These are phyloP conservation scores for Oxystoma pomonae DNA, from an alignment of 2,888 invertebrate genomes.

Conservation along the genomic window DNA sequence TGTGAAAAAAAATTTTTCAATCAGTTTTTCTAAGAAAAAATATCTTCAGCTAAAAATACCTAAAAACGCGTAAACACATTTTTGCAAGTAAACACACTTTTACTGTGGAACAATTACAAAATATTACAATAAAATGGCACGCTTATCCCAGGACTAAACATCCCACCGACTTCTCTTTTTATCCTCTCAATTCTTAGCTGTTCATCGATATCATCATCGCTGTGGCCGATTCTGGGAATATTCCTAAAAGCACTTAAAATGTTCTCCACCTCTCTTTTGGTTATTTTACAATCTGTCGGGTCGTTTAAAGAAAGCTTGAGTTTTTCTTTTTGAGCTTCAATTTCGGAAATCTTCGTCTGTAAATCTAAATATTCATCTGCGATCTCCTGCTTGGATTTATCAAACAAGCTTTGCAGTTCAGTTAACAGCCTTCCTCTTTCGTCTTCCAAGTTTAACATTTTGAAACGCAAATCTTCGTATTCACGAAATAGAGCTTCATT, in stretches of 20 bases:
- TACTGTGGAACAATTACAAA: constrained; percentile 14
- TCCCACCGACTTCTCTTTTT: constrained; percentile 3
- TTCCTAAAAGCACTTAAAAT: constrained; percentile 24
- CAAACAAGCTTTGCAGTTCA: constrained; percentile 29
- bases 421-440: constrained; percentile 28
- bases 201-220: constrained; percentile 7
- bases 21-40: no score
- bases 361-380: constrained; percentile 29
- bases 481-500: constrained; percentile 23
- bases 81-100: no score
- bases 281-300: constrained; percentile 7
- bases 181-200: constrained; percentile 7
- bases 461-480: constrained; percentile 27
- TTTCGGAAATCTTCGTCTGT: constrained; percentile 27
- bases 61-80: no score
- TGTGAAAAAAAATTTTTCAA: no score
- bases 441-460: constrained; percentile 30
- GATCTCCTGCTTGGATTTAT: constrained; percentile 30
- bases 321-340: constrained; percentile 26
- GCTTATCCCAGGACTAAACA: constrained; percentile 11
- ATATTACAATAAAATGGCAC: constrained; percentile 22
- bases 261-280: constrained; percentile 17
- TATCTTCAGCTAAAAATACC: no score
- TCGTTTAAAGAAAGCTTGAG: constrained; percentile 14
- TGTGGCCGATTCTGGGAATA: constrained; percentile 7